Evolutionary conservation across 2,113 vertebrate genomes (phyloP).

Genomic region (Cyanoderma ruficeps): DNA sequence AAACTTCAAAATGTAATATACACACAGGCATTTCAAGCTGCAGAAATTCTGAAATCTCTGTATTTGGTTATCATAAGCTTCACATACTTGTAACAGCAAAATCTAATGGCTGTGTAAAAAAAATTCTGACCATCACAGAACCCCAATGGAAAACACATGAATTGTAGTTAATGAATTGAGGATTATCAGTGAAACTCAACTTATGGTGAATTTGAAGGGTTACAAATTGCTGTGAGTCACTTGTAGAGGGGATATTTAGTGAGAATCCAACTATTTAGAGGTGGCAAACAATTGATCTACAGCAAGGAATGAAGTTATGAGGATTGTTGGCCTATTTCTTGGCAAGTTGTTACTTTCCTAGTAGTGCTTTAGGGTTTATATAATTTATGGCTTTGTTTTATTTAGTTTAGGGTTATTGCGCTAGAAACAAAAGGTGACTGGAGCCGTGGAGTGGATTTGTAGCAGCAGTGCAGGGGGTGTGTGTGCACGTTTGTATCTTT

Average conservation of each 20-base stretch:
- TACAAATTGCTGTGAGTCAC: not conserved
- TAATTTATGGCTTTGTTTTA: not conserved
- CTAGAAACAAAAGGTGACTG: not conserved
- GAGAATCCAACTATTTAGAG: not conserved
- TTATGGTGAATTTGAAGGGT: not conserved
- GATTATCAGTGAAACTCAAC: not conserved
- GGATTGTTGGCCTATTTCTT: not conserved
- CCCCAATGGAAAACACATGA: fast-evolving
- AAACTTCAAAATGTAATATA: not conserved
- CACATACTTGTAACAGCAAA: not conserved
- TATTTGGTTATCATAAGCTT: not conserved
- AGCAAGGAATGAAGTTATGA: not conserved
- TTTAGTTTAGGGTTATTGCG: not conserved
- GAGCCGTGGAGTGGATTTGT: not conserved
- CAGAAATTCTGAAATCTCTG: not conserved
- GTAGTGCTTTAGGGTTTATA: not conserved
- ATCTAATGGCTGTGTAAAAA: not conserved
- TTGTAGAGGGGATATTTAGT: not conserved
- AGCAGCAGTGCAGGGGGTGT: not conserved
- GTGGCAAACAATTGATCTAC: not conserved
- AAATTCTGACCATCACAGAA: fast-evolving
- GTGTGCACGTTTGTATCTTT: fast-evolving
- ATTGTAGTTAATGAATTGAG: not conserved
- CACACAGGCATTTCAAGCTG: not conserved
- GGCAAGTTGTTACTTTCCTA: not conserved